Percentiles rank a stretch among this genome's conserved stretches.
Conservation (phyloP, 2,797 vertebrate genomes). For the Artibeus lituratus region DNA sequence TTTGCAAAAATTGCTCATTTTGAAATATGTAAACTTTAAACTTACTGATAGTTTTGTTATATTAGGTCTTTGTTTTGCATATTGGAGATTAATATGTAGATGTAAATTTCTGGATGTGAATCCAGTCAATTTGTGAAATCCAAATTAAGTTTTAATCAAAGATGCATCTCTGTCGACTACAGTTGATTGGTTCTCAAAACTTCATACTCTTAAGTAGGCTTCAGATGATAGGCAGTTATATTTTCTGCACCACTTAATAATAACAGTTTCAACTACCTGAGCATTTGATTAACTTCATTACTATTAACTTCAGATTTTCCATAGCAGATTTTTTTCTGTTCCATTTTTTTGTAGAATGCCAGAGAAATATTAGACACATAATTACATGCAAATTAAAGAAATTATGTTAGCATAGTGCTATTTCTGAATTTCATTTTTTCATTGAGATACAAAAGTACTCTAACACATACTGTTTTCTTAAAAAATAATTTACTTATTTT, state of each 20-base stretch:
- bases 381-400: slow-evolving; percentile 12
- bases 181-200: slow-evolving; percentile 47
- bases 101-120: slow-evolving; percentile 23
- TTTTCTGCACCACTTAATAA: not conserved
- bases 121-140: not conserved
- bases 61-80: slow-evolving; percentile 9
- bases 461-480: not conserved
- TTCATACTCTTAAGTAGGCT: not conserved
- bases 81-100: slow-evolving; percentile 36
- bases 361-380: not conserved
- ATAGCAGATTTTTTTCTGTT: not conserved
- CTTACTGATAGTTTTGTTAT: slow-evolving; percentile 25
- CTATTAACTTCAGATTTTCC: not conserved
- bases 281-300: slow-evolving; percentile 14
- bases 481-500: too few species aligned
- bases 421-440: slow-evolving; percentile 29
- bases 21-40: slow-evolving; percentile 35
- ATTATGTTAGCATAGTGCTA: not conserved
- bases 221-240: not conserved
- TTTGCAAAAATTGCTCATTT: slow-evolving; percentile 23
- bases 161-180: not conserved
- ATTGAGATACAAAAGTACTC: not conserved
- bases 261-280: not conserved
- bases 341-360: not conserved
- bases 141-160: slow-evolving; percentile 23